Evolutionary conservation across 2,888 invertebrate species (phyloP).

Genomic region (Barypeithes pellucidus): DNA sequence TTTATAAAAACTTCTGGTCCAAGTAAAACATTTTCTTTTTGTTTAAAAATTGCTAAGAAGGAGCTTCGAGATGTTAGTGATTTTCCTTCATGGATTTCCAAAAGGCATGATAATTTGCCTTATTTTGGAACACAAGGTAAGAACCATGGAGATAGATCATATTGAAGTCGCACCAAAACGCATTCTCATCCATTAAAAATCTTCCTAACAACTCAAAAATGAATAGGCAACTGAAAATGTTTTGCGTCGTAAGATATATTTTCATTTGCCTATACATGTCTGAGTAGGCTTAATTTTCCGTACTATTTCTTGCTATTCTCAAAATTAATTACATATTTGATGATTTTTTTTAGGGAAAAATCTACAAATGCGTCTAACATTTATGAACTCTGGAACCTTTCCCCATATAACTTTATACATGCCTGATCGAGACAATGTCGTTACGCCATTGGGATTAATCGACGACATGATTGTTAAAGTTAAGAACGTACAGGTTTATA

Average conservation of each 20-base stretch:
- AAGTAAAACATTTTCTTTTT: conserved; percentile 15
- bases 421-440: conserved; percentile 37
- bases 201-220: too few species aligned
- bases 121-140: conserved; percentile 40
- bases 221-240: too few species aligned
- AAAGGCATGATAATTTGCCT: conserved; percentile 23
- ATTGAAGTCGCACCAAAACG: too few species aligned
- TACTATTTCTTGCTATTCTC: too few species aligned
- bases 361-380: conserved; percentile 4
- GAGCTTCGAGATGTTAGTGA: neutral
- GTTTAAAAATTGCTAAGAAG: conserved; percentile 24
- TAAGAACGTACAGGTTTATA: conserved; percentile 36
- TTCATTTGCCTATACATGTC: too few species aligned
- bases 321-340: too few species aligned
- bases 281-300: too few species aligned
- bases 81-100: conserved; percentile 28
- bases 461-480: conserved; percentile 24
- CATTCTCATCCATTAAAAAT: too few species aligned
- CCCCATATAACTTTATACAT: conserved; percentile 34
- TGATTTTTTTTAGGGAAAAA: conserved; percentile 22
- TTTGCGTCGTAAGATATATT: too few species aligned
- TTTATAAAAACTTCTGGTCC: conserved; percentile 12
- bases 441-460: conserved; percentile 31
- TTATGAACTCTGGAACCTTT: neutral
- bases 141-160: too few species aligned